A percentile compares a stretch with the other conserved stretches of the same genome.
phyloP scores from a whole-genome alignment of 1,140 invertebrate species.

The Papilio glaucus region DNA sequence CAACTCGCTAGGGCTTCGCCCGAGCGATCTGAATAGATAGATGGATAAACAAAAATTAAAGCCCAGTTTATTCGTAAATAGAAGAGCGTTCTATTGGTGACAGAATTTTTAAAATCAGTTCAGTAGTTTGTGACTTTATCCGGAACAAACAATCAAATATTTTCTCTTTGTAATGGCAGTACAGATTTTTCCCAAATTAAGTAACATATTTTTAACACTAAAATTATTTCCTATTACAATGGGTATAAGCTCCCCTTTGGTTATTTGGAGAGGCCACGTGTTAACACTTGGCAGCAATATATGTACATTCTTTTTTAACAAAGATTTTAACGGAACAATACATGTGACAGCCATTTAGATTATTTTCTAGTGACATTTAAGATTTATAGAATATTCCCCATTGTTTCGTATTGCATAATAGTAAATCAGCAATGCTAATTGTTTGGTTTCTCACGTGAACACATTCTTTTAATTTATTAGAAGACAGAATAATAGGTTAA shows the following conservation, averaged over 20 bases:
- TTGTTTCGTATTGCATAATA: neutral
- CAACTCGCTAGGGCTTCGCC: too few species aligned
- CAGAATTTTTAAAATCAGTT: too few species aligned
- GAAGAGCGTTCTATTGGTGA: too few species aligned
- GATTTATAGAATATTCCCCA: neutral
- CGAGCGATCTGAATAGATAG: too few species aligned
- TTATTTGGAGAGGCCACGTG: constrained; percentile 8
- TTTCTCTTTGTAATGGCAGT: too few species aligned
- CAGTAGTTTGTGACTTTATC: too few species aligned
- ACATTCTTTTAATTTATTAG: too few species aligned
- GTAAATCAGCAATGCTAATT: neutral
- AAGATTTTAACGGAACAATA: neutral
- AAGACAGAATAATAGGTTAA: too few species aligned
- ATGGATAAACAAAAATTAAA: too few species aligned
- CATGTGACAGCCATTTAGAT: neutral
- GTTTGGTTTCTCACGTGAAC: neutral
- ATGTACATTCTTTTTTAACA: constrained; percentile 4
- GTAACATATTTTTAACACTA: neutral
- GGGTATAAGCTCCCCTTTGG: neutral
- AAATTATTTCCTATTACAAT: neutral
- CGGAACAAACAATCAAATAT: too few species aligned
- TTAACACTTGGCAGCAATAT: neutral
- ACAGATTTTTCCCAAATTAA: too few species aligned
- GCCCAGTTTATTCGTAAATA: too few species aligned
- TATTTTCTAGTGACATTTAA: constrained; percentile 1